Evolutionary conservation across 2,888 invertebrate species (phyloP), one percentile per base, ranked within the genome.

Genomic region (Pristionchus arcanus): DNA sequence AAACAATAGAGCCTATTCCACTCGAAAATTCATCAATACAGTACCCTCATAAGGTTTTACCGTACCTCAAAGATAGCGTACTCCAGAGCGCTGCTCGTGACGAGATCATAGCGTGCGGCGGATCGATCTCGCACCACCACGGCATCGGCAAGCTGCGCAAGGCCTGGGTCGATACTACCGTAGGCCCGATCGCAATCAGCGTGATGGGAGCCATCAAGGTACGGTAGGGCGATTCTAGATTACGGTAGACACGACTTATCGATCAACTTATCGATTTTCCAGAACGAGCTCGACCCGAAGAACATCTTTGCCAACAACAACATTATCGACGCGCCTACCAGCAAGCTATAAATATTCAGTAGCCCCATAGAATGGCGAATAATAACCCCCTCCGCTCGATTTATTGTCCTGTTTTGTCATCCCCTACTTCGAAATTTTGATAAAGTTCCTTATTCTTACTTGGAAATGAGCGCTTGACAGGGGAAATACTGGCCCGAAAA

Each of bases 111-210:
- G 97, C 97, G 0, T 97, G 97, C 92, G 98, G 98, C 19, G 98
- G 98, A 93, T 98, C 98, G 92, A 96, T 99, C 93, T 98, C 98
- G 0, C 98, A 98, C 96, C 98, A 98, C 95, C 98, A 98, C 95
- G 98, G 98, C 77, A 92, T 93, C 89, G 92, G 92, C 85, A 99
- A 99, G 96, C 96, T 96, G 55, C 96, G 99, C 31, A 97, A 97
- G 93, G 97, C 97, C 94, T 99, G 98, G 97, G 97, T 98, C 95
- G 96, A 97, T 11, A 96, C 96, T 89, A 97, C 98, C 0, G 97
- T 99, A 3, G 98, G 98, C 16, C 96, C 97, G 34, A 96, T 97
- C 0, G 98, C 98, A 0, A 96, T 97, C 0, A 96, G 96, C 16
- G 96, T 98, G 28, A 97, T 98, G 93, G 96, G 97, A 77, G 97